Evolutionary conservation across 2,888 invertebrate genomes (phyloP), one percentile per base, ranked within the genome.

Genomic region (Hydrotaea diabolus): DNA sequence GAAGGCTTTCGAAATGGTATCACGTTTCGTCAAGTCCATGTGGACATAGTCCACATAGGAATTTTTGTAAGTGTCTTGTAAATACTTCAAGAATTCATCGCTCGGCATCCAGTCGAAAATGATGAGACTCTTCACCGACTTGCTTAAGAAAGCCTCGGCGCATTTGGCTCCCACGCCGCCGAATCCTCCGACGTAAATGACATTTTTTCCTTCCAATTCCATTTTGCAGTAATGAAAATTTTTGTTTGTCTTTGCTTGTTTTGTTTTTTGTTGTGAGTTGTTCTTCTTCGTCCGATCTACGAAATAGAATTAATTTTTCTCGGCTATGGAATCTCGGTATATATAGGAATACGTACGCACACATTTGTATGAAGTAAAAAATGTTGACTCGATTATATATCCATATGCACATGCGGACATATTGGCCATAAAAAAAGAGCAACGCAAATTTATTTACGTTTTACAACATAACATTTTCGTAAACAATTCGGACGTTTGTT

Each of bases 61-160:
- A 77, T 49, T 76, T 74, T 74, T 86, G 78, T 8, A 87, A 77
- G 7, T 66, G 2, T 43, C 31, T 43, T 43, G 17, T 13, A 66
- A 43, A 19, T 66, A 21, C 0, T 82, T 77, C 36, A 88, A 15
- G 7, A 79, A 39, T 23, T 85, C 85, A 23, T 43, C 84, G 76
- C 87, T 87, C 55, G 86, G 78, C 71, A 80, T 21, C 8, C 86
- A 81, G 74, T 86, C 85, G 17, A 81, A 86, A 49, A 88, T 87
- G 49, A 87, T 82, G 39, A 87, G 74, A 77, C 87, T 87, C 86
- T 88, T 39, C 0, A 87, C 82, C 62, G 82, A 84, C 83, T 84
- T 86, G 71, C 83, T 83, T 19, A 87, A 82, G n/a, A 87, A 83
- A 19, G 83, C 84, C 43, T 85, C 81, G n/a, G 83, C 59, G 23